phyloP scores from a whole-genome alignment of 2,888 invertebrate genomes.

The Argyra leucocephala region DNA sequence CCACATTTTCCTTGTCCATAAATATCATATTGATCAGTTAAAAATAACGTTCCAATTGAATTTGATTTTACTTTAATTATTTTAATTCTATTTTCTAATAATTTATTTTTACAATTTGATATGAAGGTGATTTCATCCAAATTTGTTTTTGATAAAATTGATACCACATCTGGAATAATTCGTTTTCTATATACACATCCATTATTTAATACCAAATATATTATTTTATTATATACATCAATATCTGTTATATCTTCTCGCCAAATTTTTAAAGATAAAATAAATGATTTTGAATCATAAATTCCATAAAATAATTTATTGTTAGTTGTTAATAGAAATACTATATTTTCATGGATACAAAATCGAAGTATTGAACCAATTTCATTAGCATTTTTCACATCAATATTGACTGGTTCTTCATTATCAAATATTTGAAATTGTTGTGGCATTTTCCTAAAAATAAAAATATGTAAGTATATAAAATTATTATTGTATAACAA shows the following conservation, averaged over 20 bases:
- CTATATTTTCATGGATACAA: background rate
- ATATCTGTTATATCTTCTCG: constrained; percentile 21
- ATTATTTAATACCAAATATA: constrained; percentile 23
- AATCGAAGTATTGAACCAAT: background rate
- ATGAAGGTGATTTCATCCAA: background rate
- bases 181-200: constrained; percentile 21
- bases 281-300: background rate
- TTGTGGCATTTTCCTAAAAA: background rate
- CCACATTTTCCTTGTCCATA: constrained; percentile 40
- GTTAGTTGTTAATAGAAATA: background rate
- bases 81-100: background rate
- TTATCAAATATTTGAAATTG: background rate
- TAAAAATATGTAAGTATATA: too few relatives aligned
- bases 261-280: background rate
- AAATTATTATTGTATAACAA: too few relatives aligned
- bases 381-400: background rate
- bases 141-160: background rate
- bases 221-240: constrained; percentile 19
- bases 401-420: background rate
- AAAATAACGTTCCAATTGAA: constrained; percentile 36
- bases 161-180: background rate
- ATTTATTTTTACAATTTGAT: constrained; percentile 9
- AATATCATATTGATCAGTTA: constrained; percentile 32
- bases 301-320: background rate
- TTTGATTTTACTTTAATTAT: constrained; percentile 34